Conservation (phyloP, 2,113 vertebrate genomes). For the Tetrax tetrax region DNA sequence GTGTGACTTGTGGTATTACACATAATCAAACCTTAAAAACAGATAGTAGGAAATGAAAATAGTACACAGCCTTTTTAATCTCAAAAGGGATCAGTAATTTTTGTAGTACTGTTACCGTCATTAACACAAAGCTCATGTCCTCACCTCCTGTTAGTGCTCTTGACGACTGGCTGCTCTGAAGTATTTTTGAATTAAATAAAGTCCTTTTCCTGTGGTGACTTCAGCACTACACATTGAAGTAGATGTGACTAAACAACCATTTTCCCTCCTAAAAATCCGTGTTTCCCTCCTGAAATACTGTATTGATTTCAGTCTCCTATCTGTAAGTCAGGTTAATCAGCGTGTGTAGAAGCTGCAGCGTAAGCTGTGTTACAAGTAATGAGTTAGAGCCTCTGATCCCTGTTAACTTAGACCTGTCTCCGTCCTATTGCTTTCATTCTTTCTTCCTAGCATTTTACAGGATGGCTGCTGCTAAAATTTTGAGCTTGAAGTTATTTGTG, state of each 20-base stretch:
- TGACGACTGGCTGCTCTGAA: fast-evolving
- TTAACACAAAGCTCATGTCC: background rate
- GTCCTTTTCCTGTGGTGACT: background rate
- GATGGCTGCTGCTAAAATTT: background rate
- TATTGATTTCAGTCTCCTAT: background rate
- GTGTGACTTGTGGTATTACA: background rate
- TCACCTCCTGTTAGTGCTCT: background rate
- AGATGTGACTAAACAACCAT: background rate
- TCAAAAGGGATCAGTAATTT: background rate
- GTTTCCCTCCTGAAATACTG: background rate
- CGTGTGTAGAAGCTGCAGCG: background rate
- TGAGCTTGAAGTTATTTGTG: background rate
- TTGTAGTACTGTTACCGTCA: background rate
- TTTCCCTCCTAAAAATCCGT: background rate
- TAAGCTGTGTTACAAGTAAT: background rate
- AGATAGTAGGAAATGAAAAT: background rate
- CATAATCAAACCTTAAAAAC: background rate
- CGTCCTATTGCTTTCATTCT: background rate
- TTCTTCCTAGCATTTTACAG: background rate
- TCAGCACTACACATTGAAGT: background rate
- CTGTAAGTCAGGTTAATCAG: background rate
- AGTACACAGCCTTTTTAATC: background rate
- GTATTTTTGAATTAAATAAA: background rate
- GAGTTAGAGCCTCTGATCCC: background rate
- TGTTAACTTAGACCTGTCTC: background rate